These are phyloP conservation scores for Loris lydekkerianus DNA, from an alignment of 2,797 vertebrate genomes.

Conservation along the genomic window DNA sequence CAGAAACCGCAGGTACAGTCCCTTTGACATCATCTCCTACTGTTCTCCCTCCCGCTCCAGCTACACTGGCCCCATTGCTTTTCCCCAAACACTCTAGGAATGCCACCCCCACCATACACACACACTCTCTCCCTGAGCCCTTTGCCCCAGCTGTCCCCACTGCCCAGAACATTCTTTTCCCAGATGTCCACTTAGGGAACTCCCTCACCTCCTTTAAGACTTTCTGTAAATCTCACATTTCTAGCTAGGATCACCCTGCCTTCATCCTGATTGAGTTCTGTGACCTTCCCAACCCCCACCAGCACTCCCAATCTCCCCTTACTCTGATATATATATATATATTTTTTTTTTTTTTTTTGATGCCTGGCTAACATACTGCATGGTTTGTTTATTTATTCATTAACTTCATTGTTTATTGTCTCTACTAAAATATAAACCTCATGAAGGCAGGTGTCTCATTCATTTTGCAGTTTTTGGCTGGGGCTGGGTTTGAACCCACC, in stretches of 20 bases:
- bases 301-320: neutral
- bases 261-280: neutral
- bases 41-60: neutral
- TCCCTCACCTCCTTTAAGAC: neutral
- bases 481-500: too few relatives aligned
- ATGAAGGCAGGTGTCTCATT: neutral
- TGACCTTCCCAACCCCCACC: neutral
- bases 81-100: neutral
- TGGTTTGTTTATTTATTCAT: neutral
- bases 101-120: neutral
- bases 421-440: neutral
- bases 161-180: neutral
- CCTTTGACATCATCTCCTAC: neutral
- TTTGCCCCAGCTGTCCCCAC: neutral
- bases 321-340: neutral
- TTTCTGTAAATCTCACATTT: neutral
- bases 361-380: neutral
- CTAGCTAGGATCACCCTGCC: neutral
- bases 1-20: accelerated
- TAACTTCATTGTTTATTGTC: neutral
- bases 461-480: neutral
- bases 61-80: neutral
- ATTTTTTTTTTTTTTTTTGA: neutral
- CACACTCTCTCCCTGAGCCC: neutral
- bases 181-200: neutral